Conservation (phyloP, 2,888 invertebrate species). For the Mythimna impura region DNA sequence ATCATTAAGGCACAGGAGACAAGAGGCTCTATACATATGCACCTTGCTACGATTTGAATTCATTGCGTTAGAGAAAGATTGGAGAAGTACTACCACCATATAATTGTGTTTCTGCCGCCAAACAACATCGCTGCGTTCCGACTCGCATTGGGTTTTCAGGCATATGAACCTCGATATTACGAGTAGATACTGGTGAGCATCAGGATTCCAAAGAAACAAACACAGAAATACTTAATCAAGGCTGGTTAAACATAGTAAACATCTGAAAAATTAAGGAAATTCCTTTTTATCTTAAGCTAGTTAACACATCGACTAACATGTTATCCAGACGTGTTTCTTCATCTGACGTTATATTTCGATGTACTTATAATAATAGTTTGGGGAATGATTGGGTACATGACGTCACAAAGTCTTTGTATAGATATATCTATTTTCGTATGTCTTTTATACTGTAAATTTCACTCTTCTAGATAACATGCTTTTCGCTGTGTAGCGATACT, state of each 20-base stretch:
- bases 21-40: not conserved
- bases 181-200: not conserved
- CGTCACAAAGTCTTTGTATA: slow-evolving; percentile 13
- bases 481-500: not conserved
- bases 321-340: not conserved
- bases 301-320: slow-evolving; percentile 9
- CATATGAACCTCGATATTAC: not conserved
- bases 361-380: not conserved
- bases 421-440: not conserved
- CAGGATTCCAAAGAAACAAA: not conserved
- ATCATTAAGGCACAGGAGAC: not conserved
- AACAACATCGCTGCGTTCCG: not conserved
- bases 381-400: not conserved
- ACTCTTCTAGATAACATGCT: slow-evolving; percentile 7
- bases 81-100: not conserved
- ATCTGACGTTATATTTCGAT: not conserved
- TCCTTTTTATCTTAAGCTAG: not conserved
- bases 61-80: not conserved
- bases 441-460: not conserved
- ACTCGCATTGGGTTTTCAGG: not conserved
- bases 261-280: not conserved
- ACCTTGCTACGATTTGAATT: not conserved
- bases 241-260: too few species aligned
- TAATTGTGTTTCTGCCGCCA: not conserved
- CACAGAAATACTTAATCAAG: not conserved